Evolutionary conservation across 1,140 invertebrate genomes (phyloP), one percentile per base, ranked within the genome.

Genomic region (Nasonia vitripennis): DNA sequence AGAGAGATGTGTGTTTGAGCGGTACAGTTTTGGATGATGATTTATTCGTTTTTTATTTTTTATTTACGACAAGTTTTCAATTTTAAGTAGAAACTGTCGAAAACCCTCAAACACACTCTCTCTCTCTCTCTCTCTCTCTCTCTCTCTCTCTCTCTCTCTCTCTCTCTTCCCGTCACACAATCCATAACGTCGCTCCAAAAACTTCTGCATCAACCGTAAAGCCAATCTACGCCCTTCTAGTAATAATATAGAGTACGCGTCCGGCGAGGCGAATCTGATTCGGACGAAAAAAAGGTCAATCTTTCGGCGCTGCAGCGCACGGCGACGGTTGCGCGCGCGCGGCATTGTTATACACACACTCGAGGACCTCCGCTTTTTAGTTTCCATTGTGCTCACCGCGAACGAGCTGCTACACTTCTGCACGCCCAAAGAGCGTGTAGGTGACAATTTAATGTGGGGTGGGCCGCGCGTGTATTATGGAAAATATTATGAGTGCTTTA

Each of bases 271-370:
- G n/a, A 62, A 83, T 55, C 81, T 83, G 45, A 82, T 73, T 75
- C 55, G 34, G 9, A 48, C 74, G 37, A 84, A 84, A 82, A 80
- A 84, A 84, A 84, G 82, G 75, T 84, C 82, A 84, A 84, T 78
- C 82, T 70, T 77, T 77, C 34, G 37, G n/a, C 37, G 71, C 17
- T 1, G 27, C 27, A 83, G 55, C 51, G 41, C 55, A n/a, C 5
- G 14, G 17, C 27, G 45, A 10, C 80, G 68, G 80, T 74, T 74
- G 68, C 23, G 9, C 23, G 51, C 75, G 3, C 6, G 45, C 45
- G 67, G 70, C 45, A 83, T 83, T 83, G 81, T 83, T 77, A 67
- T 45, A 45, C 41, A 9, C 41, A 9, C 5, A 37, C 48, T 75
- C 71, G 31, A 83, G 48, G 73, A 67, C 71, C 20, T 75, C 67